phyloP scores from a whole-genome alignment of 2,113 vertebrate species.

The Pelecanoides urinatrix region DNA sequence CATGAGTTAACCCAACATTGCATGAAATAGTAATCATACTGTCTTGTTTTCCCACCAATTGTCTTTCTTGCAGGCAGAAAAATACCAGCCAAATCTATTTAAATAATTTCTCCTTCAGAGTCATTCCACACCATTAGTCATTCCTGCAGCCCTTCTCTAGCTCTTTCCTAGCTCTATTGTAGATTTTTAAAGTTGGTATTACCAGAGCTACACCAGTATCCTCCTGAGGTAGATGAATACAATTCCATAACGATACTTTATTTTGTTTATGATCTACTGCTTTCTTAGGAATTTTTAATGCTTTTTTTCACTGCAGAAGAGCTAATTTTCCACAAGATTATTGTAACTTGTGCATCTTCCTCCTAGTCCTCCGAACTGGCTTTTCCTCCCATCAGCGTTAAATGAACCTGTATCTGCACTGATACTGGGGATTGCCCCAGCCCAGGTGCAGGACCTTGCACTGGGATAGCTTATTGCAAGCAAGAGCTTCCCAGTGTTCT shows the following conservation, averaged over 20 bases:
- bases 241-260: accelerated
- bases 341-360: not conserved
- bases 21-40: not conserved
- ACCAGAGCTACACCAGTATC: not conserved
- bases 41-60: not conserved
- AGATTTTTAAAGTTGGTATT: not conserved
- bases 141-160: not conserved
- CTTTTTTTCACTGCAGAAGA: not conserved
- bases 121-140: not conserved
- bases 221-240: not conserved
- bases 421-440: accelerated
- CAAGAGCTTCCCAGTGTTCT: not conserved
- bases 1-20: not conserved
- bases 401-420: not conserved
- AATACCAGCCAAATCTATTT: not conserved
- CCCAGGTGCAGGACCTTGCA: accelerated
- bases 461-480: accelerated
- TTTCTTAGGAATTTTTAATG: not conserved
- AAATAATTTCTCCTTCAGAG: not conserved
- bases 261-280: not conserved
- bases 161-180: not conserved
- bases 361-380: not conserved
- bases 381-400: not conserved
- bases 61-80: not conserved
- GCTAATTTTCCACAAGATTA: not conserved